Percentiles rank a stretch among this genome's conserved stretches.
Conservation (phyloP, 2,888 invertebrate genomes). For the Therioaphis trifolii region DNA sequence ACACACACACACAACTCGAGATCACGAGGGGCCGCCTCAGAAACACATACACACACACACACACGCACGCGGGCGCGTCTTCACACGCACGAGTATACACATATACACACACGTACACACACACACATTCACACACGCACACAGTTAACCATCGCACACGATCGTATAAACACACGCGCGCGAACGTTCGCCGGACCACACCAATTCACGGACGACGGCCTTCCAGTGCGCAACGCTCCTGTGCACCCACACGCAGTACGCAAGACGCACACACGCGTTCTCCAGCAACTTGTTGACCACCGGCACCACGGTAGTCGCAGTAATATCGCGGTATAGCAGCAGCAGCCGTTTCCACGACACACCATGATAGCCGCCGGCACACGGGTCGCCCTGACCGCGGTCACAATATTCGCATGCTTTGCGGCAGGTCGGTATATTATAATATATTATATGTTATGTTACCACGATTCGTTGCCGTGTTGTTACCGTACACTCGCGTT, state of each 20-base stretch:
- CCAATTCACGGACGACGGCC: no score
- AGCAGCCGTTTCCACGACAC: not conserved
- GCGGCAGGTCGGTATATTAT: slow-evolving; percentile 50
- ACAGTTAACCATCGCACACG: slow-evolving; percentile 44
- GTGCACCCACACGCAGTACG: not conserved
- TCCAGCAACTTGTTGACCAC: no score
- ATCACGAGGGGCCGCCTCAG: not conserved
- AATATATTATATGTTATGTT: no score
- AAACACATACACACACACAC: not conserved
- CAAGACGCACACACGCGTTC: not conserved
- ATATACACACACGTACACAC: not conserved
- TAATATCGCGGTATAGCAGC: not conserved
- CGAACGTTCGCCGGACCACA: not conserved
- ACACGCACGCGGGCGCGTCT: not conserved
- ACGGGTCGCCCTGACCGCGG: slow-evolving; percentile 37
- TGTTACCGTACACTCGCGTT: not conserved
- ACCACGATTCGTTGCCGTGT: no score
- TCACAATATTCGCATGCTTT: slow-evolving; percentile 44
- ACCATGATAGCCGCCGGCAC: slow-evolving; percentile 21
- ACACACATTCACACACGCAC: not conserved
- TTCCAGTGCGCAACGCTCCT: no score
- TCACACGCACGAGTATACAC: not conserved
- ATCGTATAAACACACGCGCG: slow-evolving; percentile 11
- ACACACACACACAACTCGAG: not conserved
- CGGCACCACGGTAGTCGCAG: not conserved